phyloP scores from a whole-genome alignment of 2,113 vertebrate genomes.

The Colius striatus region DNA sequence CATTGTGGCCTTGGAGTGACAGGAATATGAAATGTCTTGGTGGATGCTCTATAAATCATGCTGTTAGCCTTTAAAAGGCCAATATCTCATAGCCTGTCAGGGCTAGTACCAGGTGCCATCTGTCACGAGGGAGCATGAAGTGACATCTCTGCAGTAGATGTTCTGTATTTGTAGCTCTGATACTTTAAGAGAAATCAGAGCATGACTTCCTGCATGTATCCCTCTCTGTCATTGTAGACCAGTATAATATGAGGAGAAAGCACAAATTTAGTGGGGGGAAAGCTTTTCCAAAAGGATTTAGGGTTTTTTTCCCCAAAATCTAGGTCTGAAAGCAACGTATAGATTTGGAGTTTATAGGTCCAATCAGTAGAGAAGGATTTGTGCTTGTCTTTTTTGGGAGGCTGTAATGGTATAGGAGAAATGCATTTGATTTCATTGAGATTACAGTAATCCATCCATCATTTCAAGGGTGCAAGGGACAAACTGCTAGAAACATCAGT shows the following conservation, averaged over 20 bases:
- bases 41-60: background rate
- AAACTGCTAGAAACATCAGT: background rate
- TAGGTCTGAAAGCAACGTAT: background rate
- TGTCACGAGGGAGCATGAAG: background rate
- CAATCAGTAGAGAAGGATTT: background rate
- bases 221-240: background rate
- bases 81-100: background rate
- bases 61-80: background rate
- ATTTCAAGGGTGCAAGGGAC: background rate
- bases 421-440: background rate
- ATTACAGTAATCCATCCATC: background rate
- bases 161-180: background rate
- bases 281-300: background rate
- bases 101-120: background rate
- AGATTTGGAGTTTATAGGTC: background rate
- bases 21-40: background rate
- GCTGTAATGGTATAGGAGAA: background rate
- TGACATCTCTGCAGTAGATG: background rate
- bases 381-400: background rate
- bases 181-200: background rate
- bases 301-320: background rate
- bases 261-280: fast-evolving
- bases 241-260: background rate
- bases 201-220: background rate
- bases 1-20: background rate